Conservation (phyloP, 2,113 vertebrate species). For the Siphamia tubifer region DNA sequence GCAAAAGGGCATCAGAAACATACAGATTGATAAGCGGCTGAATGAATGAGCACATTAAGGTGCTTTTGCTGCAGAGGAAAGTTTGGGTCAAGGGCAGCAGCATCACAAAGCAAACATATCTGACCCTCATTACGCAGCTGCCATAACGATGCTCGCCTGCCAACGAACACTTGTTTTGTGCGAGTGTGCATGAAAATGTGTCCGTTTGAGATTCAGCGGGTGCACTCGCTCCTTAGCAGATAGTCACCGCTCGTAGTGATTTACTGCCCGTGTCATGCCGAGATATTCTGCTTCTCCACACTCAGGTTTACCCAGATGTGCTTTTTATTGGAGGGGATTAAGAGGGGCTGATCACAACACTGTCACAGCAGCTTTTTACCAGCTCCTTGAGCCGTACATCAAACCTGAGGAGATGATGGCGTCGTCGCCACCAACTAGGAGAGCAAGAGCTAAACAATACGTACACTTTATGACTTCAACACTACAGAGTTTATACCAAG, state of each 20-base stretch:
- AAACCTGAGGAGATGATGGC: conserved; percentile 1
- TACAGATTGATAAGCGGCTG: background rate
- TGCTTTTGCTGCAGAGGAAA: background rate
- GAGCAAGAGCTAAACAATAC: too few relatives aligned
- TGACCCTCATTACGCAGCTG: background rate
- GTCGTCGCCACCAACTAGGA: too few relatives aligned
- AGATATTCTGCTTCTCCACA: background rate
- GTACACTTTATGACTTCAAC: too few relatives aligned
- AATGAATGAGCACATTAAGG: background rate
- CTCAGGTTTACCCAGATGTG: conserved; percentile 31
- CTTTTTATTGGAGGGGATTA: conserved; percentile 41
- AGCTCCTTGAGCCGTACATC: conserved; percentile 2
- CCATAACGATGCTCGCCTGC: background rate
- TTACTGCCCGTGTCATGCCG: background rate
- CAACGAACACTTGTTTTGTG: background rate
- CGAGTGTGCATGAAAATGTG: background rate
- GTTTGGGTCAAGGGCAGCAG: too few relatives aligned
- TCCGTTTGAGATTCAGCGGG: background rate
- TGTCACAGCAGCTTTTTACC: conserved; percentile 14
- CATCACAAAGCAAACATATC: background rate
- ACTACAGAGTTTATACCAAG: too few relatives aligned
- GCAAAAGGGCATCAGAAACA: background rate
- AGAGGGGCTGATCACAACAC: conserved; percentile 32
- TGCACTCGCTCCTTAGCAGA: background rate
- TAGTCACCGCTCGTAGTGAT: background rate